Evolutionary conservation across 2,888 invertebrate species (phyloP), one percentile per base, ranked within the genome.

Genomic region (Pristionchus japonicus): DNA sequence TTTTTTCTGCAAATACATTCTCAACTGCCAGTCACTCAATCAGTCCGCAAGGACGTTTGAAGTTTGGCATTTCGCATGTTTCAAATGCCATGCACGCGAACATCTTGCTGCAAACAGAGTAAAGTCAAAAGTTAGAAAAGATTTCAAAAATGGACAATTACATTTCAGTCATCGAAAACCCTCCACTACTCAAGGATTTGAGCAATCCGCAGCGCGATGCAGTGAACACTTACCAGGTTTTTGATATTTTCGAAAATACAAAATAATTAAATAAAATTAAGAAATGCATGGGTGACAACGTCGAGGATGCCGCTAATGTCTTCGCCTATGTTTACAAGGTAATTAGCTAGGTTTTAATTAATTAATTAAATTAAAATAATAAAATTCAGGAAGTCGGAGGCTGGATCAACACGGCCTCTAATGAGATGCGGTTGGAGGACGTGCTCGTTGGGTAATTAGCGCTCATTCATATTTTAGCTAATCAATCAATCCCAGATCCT

Each of bases 271-370:
- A 40, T 20, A 74, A 37, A 7, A 7, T 40, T 37, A 43, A 77
- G 77, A 77, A 77, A 77, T 77, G 77, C 77, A 77, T 77, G 77
- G n/a, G n/a, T 3, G 77, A 77, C 27, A 77, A 47, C 9, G 43
- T 77, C 13, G 77, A 77, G 27, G 77, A 77, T 13, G 77, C 77
- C 20, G 77, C 43, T 11, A 17, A 9, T 3, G 77, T 40, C 23
- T 77, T 34, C 27, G 43, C 43, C 9, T 11, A 47, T 3, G 27
- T 77, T 20, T 43, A 77, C 15, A 31, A 47, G 47, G 77, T 77
- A 27, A 7, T 74, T 74, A 37, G 1, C 11, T 43, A 40, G 40
- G 3, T 74, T 43, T 77, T n/a, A 77, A 47, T 3, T 40, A 77
- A 47, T 47, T 27, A 43, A 23, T 40, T 43, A 43, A 34, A 11